Conservation (phyloP, 2,113 vertebrate genomes). For the Sturnira hondurensis region DNA sequence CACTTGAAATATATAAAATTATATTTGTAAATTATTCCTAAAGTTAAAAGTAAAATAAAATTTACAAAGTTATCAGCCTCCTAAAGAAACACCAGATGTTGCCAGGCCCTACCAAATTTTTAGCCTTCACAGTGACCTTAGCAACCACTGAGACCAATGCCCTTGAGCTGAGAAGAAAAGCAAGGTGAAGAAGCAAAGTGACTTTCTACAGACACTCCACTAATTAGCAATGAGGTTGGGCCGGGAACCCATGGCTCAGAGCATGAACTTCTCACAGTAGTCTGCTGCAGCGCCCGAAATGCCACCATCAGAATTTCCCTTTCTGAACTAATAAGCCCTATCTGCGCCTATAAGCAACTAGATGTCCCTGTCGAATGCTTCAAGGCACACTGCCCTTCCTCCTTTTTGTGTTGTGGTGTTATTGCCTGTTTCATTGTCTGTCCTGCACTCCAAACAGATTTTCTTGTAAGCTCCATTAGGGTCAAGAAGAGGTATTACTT, state of each 20-base stretch:
- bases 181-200: not conserved
- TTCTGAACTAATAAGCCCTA: not conserved
- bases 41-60: not conserved
- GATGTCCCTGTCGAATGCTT: too few relatives aligned
- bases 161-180: not conserved
- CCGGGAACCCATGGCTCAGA: not conserved
- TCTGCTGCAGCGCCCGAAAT: not conserved
- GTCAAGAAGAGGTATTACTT: not conserved
- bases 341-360: not conserved
- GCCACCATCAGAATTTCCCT: not conserved
- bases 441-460: not conserved
- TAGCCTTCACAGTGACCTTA: not conserved
- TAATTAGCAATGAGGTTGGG: not conserved
- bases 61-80: not conserved
- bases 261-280: rapidly evolving
- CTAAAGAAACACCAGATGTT: not conserved
- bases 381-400: not conserved
- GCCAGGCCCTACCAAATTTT: not conserved
- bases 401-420: not conserved
- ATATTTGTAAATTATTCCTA: not conserved
- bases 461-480: not conserved
- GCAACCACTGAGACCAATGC: not conserved
- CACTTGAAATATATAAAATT: not conserved
- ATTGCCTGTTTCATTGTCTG: not conserved
- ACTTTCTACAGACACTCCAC: not conserved